These are phyloP conservation scores for Odontamblyopus rebecca DNA, from an alignment of 2,797 vertebrate species.

Conservation along the genomic window DNA sequence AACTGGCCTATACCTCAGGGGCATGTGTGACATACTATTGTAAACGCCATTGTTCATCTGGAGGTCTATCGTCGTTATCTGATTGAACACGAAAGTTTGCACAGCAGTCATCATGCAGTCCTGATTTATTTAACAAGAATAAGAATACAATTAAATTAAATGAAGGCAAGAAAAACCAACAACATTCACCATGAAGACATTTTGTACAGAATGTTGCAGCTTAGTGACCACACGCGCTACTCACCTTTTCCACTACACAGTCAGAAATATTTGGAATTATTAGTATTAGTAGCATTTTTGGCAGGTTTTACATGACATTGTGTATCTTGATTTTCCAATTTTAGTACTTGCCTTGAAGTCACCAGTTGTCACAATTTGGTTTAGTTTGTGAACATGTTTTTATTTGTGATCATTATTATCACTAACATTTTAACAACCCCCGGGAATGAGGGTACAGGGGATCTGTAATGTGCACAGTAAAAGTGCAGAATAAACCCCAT, in stretches of 20 bases:
- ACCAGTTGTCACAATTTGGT: background rate
- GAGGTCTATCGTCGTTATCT: background rate
- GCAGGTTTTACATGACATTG: no score
- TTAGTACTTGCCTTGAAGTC: background rate
- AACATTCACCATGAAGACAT: background rate
- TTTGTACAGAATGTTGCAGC: background rate
- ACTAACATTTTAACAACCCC: background rate
- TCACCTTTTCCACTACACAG: background rate
- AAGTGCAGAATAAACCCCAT: background rate
- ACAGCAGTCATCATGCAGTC: background rate
- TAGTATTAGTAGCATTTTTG: background rate
- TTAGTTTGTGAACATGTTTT: background rate
- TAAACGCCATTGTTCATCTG: slow-evolving; percentile 7
- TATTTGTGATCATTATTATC: background rate
- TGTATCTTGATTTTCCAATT: background rate
- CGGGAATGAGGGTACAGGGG: no score
- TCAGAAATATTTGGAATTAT: background rate
- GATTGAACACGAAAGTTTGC: background rate
- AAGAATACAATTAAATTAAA: no score
- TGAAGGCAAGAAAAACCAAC: background rate
- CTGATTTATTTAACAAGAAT: background rate
- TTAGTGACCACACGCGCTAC: background rate
- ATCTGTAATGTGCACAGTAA: background rate
- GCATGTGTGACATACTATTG: slow-evolving; percentile 61
- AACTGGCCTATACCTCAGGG: slow-evolving; percentile 68